These are phyloP conservation scores for Ephialtes manifestator DNA, from an alignment of 2,888 invertebrate genomes.

Conservation along the genomic window DNA sequence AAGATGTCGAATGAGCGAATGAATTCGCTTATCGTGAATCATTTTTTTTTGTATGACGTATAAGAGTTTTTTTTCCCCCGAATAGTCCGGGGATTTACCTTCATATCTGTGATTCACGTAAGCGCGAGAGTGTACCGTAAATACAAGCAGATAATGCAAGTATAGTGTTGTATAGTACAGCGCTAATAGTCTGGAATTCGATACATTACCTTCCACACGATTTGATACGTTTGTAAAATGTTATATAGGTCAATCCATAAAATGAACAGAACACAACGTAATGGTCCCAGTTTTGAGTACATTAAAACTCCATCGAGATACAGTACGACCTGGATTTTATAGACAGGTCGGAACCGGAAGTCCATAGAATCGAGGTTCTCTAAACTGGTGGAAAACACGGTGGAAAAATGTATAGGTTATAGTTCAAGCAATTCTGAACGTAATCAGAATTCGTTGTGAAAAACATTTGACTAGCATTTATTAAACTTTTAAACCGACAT, in stretches of 20 bases:
- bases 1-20: neutral
- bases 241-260: too few species aligned
- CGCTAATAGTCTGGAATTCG: neutral
- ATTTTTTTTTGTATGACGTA: neutral
- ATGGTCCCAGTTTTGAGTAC: neutral
- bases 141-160: neutral
- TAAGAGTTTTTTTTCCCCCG: neutral
- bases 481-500: too few species aligned
- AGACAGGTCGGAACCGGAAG: too few species aligned
- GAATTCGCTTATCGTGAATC: neutral
- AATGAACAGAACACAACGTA: neutral
- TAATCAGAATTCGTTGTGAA: too few species aligned
- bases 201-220: neutral
- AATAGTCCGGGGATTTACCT: slow-evolving; percentile 30
- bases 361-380: too few species aligned
- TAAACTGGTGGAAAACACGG: too few species aligned
- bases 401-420: too few species aligned
- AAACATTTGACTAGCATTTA: too few species aligned
- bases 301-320: too few species aligned
- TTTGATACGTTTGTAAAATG: neutral
- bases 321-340: too few species aligned
- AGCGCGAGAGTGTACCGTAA: neutral
- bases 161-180: neutral
- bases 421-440: too few species aligned
- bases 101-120: slow-evolving; percentile 5